A percentile compares a stretch with the other conserved stretches of the same genome.
These are phyloP conservation scores for Knipowitschia caucasica DNA, from an alignment of 2,797 vertebrate genomes.

Conservation along the genomic window DNA sequence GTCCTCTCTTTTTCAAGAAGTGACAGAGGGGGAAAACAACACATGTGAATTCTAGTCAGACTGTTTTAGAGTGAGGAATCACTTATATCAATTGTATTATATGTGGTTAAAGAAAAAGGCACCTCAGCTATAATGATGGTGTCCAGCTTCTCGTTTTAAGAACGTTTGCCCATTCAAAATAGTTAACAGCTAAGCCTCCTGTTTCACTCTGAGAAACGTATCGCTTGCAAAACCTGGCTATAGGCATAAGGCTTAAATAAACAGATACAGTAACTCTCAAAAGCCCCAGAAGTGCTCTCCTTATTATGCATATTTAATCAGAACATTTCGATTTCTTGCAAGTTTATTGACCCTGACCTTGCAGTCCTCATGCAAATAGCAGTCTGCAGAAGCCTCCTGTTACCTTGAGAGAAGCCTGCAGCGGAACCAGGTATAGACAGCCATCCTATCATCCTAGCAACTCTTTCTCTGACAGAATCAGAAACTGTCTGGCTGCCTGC, in stretches of 20 bases:
- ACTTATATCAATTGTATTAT: too few relatives aligned
- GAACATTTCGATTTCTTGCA: background rate
- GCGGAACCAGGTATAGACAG: constrained; percentile 44
- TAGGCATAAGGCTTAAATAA: background rate
- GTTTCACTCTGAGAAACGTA: too few relatives aligned
- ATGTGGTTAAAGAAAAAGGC: too few relatives aligned
- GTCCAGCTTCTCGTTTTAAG: too few relatives aligned
- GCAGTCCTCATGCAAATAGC: constrained; percentile 18
- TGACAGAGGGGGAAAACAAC: too few relatives aligned
- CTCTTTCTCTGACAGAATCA: constrained; percentile 28
- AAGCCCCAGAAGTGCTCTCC: background rate
- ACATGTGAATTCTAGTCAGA: too few relatives aligned
- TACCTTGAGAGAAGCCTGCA: constrained; percentile 22
- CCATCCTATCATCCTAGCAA: constrained; percentile 40
- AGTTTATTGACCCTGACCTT: constrained; percentile 9
- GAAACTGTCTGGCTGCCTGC: constrained; percentile 10
- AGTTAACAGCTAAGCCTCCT: too few relatives aligned
- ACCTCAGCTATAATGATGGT: too few relatives aligned
- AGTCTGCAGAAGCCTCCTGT: constrained; percentile 21
- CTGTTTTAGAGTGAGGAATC: too few relatives aligned
- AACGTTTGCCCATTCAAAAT: too few relatives aligned
- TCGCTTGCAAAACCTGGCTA: too few relatives aligned
- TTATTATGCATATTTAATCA: background rate
- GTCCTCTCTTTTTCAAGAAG: too few relatives aligned
- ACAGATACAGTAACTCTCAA: background rate